These are phyloP conservation scores for Leptothorax acervorum DNA, from an alignment of 2,888 invertebrate genomes.

Conservation along the genomic window DNA sequence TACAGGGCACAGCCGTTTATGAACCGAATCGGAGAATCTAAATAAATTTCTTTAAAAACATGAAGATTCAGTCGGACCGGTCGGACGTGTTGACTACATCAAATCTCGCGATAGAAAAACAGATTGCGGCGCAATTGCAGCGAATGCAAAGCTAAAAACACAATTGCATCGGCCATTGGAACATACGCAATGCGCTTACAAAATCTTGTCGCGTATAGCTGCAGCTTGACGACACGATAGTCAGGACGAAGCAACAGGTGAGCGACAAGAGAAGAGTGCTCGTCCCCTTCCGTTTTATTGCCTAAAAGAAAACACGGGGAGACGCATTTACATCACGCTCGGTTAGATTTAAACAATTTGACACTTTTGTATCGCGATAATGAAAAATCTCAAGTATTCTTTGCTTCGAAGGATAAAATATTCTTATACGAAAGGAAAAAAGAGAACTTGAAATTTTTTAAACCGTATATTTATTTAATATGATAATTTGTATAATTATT, in stretches of 20 bases:
- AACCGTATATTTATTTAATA: neutral
- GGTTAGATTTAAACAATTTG: conserved; percentile 13
- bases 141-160: conserved; percentile 18
- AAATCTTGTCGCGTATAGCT: conserved; percentile 35
- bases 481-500: neutral
- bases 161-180: conserved; percentile 12
- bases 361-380: neutral
- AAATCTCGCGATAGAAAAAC: conserved; percentile 1
- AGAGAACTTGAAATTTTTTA: neutral
- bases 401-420: neutral
- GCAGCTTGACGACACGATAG: conserved; percentile 18
- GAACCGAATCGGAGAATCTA: neutral
- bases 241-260: conserved; percentile 73
- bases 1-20: neutral
- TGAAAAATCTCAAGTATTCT: neutral
- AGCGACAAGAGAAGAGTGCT: conserved; percentile 69
- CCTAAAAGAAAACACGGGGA: neutral
- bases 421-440: neutral
- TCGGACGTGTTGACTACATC: neutral
- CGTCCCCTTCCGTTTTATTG: conserved; percentile 20
- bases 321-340: neutral
- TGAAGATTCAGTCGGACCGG: neutral
- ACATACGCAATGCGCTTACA: conserved; percentile 27
- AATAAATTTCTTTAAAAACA: neutral
- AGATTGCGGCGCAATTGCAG: neutral